Percentiles rank a stretch among this genome's conserved stretches.
Conservation (phyloP, 92 coral and sea anemone genomes). For the Anthopleura xanthogrammica region DNA sequence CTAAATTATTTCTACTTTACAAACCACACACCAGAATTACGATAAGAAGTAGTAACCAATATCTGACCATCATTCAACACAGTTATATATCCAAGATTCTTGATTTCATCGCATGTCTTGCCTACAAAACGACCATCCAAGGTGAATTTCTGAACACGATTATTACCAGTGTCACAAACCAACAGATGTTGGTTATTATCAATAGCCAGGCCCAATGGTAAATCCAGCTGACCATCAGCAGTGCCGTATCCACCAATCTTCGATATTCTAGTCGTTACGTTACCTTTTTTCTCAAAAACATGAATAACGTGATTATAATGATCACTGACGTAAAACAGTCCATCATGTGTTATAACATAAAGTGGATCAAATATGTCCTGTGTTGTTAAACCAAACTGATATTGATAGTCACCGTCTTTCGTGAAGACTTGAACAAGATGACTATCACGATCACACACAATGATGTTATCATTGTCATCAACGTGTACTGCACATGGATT, state of each 20-base stretch:
- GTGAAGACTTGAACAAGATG: too few species aligned
- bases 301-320: too few species aligned
- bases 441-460: too few species aligned
- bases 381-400: too few species aligned
- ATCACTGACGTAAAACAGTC: too few species aligned
- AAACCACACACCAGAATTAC: not conserved
- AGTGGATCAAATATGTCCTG: too few species aligned
- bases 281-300: conserved; percentile 13
- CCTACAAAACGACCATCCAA: not conserved
- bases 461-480: too few species aligned
- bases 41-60: not conserved
- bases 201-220: conserved; percentile 25
- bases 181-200: not conserved
- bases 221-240: not conserved
- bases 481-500: too few species aligned
- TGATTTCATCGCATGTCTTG: conserved; percentile 8
- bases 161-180: too few species aligned
- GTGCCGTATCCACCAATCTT: conserved; percentile 5
- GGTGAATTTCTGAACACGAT: too few species aligned
- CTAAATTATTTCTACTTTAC: not conserved
- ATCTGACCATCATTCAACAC: conserved; percentile 14
- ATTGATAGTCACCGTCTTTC: too few species aligned
- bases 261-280: not conserved
- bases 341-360: too few species aligned
- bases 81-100: not conserved